Base-by-base conservation (phyloP, 2,797 vertebrate genomes). In the Phylloscopus collybita region DNA sequence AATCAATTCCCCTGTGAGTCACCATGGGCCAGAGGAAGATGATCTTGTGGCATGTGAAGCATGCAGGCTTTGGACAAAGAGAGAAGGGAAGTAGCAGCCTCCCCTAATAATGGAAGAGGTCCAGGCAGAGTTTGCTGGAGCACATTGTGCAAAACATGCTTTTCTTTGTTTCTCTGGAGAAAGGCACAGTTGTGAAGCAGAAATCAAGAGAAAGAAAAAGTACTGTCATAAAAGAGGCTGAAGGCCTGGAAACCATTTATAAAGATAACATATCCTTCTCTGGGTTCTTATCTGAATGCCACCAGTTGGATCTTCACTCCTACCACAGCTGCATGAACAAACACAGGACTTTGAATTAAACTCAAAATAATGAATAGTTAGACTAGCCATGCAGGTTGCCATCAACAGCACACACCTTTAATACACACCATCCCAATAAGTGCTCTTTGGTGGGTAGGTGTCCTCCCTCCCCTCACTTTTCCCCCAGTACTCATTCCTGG, bases 1-100 rank as follows among this genome's bases (percentile, higher is more conserved):
- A 89, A 90, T 5, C 72, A 91, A 40, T 57, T 92, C 36, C 32
- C n/a, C 60, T 51, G 56, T 8, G 5, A 91, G 84, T 81, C 73
- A 66, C 29, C 34, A 61, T 22, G 54, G 40, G 54, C 47, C 66
- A 84, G 61, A 75, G 86, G 90, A 92, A 95, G 51, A 93, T 49
- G 85, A 95, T 95, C 83, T 92, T 80, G 62, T 42, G 90, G 90
- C 62, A 95, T 49, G 80, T 42, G 62, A 96, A 84, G 76, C 60
- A 90, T 84, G 93, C 60, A 60, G 59, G 38, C 86, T 95, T 93
- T 90, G 83, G 50, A 59, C 76, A 75, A 86, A 95, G 90, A 64
- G 5, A 86, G 47, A 85, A 72, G 49, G 71, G 61, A 96, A 94
- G 53, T 56, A 80, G 29, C 44, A 72, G 80, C 26, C 44, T 93